Conservation (phyloP, 2,888 invertebrate genomes). For the Cacoxenus indagator region DNA sequence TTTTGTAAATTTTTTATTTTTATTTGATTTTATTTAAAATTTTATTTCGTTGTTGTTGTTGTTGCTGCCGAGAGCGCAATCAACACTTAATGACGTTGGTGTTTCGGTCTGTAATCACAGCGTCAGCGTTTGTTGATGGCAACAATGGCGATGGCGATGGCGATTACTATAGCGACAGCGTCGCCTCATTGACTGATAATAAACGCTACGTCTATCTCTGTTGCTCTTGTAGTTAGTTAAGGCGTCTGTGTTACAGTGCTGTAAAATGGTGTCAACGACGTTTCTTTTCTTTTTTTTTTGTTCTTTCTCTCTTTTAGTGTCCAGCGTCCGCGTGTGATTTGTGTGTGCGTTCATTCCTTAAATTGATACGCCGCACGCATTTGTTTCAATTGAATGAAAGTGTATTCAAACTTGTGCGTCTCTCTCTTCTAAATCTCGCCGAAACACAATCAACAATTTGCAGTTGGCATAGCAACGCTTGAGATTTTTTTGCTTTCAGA, state of each 20-base stretch:
- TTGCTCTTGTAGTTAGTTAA: neutral
- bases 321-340: neutral
- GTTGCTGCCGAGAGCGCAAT: too few species aligned
- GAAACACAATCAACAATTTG: neutral
- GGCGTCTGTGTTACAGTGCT: neutral
- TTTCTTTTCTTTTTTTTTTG: conserved; percentile 22
- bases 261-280: conserved; percentile 9
- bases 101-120: neutral
- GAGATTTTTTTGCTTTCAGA: neutral
- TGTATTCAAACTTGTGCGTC: conserved; percentile 28
- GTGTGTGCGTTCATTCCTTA: conserved; percentile 35
- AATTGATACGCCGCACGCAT: conserved; percentile 64
- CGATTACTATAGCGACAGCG: neutral
- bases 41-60: too few species aligned
- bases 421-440: too few species aligned
- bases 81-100: neutral
- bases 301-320: neutral
- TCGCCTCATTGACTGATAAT: neutral
- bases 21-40: too few species aligned
- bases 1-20: too few species aligned
- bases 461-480: neutral
- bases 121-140: too few species aligned
- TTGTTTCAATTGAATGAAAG: conserved; percentile 63
- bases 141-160: neutral
- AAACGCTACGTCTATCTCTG: too few species aligned